A percentile compares a stretch with the other conserved stretches of the same genome.
phyloP scores from a whole-genome alignment of 1,140 invertebrate genomes.

The Drosophila mayri region DNA sequence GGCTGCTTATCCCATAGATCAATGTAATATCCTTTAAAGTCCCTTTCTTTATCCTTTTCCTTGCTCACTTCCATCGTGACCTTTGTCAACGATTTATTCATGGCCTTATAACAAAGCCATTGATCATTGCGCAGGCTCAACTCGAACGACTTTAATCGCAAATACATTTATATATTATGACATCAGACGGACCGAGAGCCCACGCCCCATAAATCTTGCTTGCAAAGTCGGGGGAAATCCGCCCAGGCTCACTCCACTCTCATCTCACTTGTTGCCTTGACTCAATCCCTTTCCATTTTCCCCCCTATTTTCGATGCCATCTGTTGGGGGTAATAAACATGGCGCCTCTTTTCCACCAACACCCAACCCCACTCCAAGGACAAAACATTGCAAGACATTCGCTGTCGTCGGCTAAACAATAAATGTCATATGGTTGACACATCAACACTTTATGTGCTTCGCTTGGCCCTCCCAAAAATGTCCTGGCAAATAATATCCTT shows the following conservation, averaged over 20 bases:
- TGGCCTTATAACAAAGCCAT: slow-evolving; percentile 51
- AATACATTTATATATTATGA: slow-evolving; percentile 63
- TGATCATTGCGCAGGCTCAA: slow-evolving; percentile 52
- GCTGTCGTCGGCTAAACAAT: slow-evolving; percentile 61
- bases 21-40: slow-evolving; percentile 3
- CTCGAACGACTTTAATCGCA: slow-evolving; percentile 42
- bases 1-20: not conserved
- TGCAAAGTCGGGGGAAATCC: not conserved
- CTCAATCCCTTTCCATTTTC: not conserved
- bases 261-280: slow-evolving; percentile 63
- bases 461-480: slow-evolving; percentile 11
- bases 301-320: slow-evolving; percentile 53
- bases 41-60: not conserved
- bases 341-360: slow-evolving; percentile 22
- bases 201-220: slow-evolving; percentile 37
- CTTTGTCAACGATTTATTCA: slow-evolving; percentile 47
- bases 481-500: slow-evolving; percentile 28
- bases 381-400: slow-evolving; percentile 25
- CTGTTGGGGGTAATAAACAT: slow-evolving; percentile 72
- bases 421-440: slow-evolving; percentile 80
- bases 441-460: slow-evolving; percentile 79
- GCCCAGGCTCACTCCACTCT: no score
- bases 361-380: not conserved
- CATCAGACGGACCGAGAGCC: slow-evolving; percentile 21
- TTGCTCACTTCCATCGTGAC: slow-evolving; percentile 2